Evolutionary conservation across 2,113 vertebrate species (phyloP).

Genomic region (Excalfactoria chinensis): DNA sequence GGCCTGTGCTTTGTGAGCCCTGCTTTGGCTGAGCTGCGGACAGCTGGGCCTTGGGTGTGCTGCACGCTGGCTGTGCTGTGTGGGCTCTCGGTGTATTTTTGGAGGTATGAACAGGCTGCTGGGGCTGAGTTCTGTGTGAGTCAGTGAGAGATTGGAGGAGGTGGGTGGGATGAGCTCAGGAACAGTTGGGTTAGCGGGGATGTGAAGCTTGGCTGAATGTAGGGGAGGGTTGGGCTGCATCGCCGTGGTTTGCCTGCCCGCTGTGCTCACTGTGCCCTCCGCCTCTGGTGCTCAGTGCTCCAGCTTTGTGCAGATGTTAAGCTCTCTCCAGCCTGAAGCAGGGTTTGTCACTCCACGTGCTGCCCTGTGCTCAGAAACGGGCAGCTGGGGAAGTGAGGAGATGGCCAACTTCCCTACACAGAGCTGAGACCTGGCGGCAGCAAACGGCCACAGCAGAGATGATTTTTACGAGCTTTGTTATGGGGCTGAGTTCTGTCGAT

Average conservation of each 20-base stretch:
- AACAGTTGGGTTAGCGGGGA: conserved; percentile 11
- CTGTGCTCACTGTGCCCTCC: background rate
- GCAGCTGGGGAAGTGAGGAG: background rate
- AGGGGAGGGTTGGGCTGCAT: background rate
- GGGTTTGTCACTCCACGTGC: background rate
- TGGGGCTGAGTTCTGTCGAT: background rate
- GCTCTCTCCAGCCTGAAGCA: background rate
- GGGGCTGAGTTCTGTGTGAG: background rate
- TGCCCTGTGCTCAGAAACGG: background rate
- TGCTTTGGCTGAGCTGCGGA: background rate
- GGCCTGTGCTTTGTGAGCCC: background rate
- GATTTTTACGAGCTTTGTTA: background rate
- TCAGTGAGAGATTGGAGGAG: conserved; percentile 57
- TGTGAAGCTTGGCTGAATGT: background rate
- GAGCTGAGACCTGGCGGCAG: background rate
- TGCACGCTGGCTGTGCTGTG: background rate
- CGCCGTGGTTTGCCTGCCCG: background rate
- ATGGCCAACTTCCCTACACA: background rate
- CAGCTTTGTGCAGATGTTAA: background rate
- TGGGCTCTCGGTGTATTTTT: background rate
- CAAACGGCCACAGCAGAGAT: background rate
- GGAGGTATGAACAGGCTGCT: conserved; percentile 39
- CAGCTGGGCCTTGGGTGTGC: background rate
- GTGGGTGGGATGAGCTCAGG: conserved; percentile 45
- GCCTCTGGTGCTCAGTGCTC: background rate